Percentiles rank a stretch among this genome's conserved stretches.
Evolutionary conservation across 30 jellyfish, hydroid and myxozoan species (phyloP).

Genomic region (Aurelia aurita complex sp. Pacific): DNA sequence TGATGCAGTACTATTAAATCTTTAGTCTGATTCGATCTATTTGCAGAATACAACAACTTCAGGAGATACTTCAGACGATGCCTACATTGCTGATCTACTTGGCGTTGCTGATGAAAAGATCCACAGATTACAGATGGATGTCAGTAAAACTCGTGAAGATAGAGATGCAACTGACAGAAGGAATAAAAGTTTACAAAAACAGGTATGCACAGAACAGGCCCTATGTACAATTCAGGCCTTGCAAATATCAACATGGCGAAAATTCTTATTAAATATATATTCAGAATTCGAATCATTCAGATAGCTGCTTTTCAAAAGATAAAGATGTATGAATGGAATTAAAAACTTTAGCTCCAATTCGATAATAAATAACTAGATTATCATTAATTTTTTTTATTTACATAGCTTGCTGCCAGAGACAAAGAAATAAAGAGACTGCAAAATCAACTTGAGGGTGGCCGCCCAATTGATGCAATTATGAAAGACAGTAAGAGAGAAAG

Average conservation of each 20-base stretch:
- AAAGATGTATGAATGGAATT: no score
- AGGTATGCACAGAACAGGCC: conserved; percentile 39
- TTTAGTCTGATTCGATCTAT: not conserved
- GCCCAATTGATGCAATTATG: conserved; percentile 87
- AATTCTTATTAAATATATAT: no score
- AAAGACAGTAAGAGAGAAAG: conserved; percentile 81
- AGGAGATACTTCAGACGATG: conserved; percentile 48
- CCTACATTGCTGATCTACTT: conserved; percentile 85
- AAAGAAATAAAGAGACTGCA: conserved; percentile 86
- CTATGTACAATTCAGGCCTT: no score
- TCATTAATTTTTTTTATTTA: not conserved
- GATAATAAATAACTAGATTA: no score
- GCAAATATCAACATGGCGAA: no score
- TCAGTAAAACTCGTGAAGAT: conserved; percentile 33
- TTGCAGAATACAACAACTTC: conserved; percentile 32
- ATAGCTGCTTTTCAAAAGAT: no score
- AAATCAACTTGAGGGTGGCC: conserved; percentile 87
- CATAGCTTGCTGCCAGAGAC: conserved; percentile 89
- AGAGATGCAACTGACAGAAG: conserved; percentile 78
- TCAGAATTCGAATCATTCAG: no score
- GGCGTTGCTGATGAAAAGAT: conserved; percentile 90
- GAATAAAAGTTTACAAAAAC: conserved; percentile 69
- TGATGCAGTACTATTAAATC: no score
- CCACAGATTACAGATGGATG: conserved; percentile 60
- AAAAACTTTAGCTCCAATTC: no score